Percentiles rank a stretch among this genome's conserved stretches.
These are phyloP conservation scores for Heliornis fulica DNA, from an alignment of 2,113 vertebrate species.

Conservation along the genomic window DNA sequence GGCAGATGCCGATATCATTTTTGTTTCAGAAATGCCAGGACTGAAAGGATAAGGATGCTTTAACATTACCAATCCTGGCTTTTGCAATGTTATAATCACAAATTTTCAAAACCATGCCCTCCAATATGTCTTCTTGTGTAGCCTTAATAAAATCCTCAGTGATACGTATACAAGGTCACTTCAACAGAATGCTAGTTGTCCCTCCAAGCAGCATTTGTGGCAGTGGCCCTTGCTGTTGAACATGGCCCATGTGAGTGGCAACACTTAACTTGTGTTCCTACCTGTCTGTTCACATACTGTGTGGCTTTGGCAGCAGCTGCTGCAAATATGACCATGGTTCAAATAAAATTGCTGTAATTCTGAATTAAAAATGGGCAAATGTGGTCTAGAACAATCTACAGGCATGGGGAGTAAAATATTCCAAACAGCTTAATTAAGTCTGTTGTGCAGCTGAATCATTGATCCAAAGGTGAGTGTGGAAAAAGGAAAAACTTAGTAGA, in stretches of 20 bases:
- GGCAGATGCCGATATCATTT: too few species aligned
- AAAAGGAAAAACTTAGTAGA: background rate
- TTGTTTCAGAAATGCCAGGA: background rate
- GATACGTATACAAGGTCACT: background rate
- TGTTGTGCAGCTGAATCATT: background rate
- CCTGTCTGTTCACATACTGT: rapidly evolving
- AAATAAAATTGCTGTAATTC: background rate
- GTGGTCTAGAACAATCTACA: background rate
- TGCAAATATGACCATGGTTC: background rate
- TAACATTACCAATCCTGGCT: background rate
- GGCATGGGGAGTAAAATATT: background rate
- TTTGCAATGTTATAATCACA: background rate
- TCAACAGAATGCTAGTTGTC: background rate
- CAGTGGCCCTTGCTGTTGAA: background rate
- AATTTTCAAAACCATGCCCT: background rate
- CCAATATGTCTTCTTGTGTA: background rate
- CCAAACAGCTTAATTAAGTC: background rate
- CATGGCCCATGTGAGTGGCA: background rate
- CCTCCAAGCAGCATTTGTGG: background rate
- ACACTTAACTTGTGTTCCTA: background rate
- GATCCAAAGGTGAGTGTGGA: background rate
- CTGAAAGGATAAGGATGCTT: background rate
- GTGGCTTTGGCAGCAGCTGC: background rate
- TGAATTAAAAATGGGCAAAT: background rate
- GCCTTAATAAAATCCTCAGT: background rate